These are phyloP conservation scores for Sussaba pulchella DNA, from an alignment of 2,888 invertebrate genomes.

Conservation along the genomic window DNA sequence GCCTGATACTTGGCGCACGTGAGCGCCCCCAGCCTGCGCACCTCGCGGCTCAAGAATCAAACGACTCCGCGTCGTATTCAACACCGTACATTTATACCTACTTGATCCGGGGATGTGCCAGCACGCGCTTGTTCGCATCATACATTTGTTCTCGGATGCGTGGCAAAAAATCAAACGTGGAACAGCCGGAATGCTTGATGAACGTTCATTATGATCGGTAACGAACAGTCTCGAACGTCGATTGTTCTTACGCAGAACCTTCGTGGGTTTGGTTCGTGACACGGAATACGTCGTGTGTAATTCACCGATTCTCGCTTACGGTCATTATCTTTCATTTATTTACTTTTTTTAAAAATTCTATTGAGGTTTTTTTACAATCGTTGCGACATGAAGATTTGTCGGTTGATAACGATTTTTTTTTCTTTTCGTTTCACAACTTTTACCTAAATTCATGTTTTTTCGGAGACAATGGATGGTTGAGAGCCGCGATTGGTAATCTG, in stretches of 20 bases:
- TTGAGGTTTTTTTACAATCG: too few species aligned
- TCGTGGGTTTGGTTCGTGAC: conserved; percentile 20
- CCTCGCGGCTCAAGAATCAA: conserved; percentile 60
- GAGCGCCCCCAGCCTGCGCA: conserved; percentile 72
- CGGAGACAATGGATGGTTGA: too few species aligned
- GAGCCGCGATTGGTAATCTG: too few species aligned
- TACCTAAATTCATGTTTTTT: too few species aligned
- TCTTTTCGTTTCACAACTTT: too few species aligned
- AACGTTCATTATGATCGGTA: conserved; percentile 24
- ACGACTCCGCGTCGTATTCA: conserved; percentile 26
- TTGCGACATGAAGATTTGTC: too few species aligned
- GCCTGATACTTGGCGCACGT: conserved; percentile 74
- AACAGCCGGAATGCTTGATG: not conserved
- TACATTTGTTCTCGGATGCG: conserved; percentile 1
- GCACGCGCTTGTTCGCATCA: conserved; percentile 8
- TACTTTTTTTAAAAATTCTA: too few species aligned
- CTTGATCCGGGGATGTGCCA: conserved; percentile 4
- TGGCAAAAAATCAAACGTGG: conserved; percentile 1
- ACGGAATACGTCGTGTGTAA: not conserved
- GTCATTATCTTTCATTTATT: too few species aligned
- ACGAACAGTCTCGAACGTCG: not conserved
- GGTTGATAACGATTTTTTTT: too few species aligned
- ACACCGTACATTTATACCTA: not conserved
- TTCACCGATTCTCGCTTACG: too few species aligned
- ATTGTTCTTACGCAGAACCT: conserved; percentile 1